Evolutionary conservation across 1,140 invertebrate species (phyloP).

Genomic region (Pachyrhynchus sulphureomaculatus): DNA sequence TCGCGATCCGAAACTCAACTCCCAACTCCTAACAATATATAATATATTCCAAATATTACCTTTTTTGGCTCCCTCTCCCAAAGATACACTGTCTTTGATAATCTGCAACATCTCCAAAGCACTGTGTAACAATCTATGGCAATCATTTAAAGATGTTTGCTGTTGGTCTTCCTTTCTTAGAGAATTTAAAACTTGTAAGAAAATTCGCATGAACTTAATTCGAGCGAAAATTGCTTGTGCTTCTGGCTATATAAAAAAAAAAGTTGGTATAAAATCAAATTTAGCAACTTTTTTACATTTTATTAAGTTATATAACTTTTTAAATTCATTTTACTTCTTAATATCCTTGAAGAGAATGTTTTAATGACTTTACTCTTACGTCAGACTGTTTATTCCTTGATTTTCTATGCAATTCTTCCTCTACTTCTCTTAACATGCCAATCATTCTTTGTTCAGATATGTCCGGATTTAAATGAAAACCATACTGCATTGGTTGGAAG

Average conservation of each 20-base stretch:
- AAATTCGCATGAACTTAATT: slow-evolving; percentile 81
- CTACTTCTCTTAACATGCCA: slow-evolving; percentile 84
- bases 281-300: not conserved
- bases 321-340: too few species aligned
- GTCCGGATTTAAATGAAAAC: slow-evolving; percentile 80
- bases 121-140: slow-evolving; percentile 68
- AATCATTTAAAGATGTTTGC: slow-evolving; percentile 59
- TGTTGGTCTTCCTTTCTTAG: slow-evolving; percentile 62
- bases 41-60: too few species aligned
- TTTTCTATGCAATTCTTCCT: slow-evolving; percentile 84
- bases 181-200: slow-evolving; percentile 76
- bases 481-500: slow-evolving; percentile 91
- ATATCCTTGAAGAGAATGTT: too few species aligned
- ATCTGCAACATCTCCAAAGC: slow-evolving; percentile 76
- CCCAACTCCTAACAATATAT: too few species aligned
- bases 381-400: slow-evolving; percentile 58
- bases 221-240: slow-evolving; percentile 73
- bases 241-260: slow-evolving; percentile 53
- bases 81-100: slow-evolving; percentile 73
- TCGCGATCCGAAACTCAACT: too few species aligned
- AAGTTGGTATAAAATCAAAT: not conserved
- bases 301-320: too few species aligned
- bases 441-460: slow-evolving; percentile 80
- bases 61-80: slow-evolving; percentile 68
- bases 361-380: too few species aligned